Evolutionary conservation across 2,797 vertebrate species (phyloP), one percentile per base, ranked within the genome.

Genomic region (Varecia variegata): DNA sequence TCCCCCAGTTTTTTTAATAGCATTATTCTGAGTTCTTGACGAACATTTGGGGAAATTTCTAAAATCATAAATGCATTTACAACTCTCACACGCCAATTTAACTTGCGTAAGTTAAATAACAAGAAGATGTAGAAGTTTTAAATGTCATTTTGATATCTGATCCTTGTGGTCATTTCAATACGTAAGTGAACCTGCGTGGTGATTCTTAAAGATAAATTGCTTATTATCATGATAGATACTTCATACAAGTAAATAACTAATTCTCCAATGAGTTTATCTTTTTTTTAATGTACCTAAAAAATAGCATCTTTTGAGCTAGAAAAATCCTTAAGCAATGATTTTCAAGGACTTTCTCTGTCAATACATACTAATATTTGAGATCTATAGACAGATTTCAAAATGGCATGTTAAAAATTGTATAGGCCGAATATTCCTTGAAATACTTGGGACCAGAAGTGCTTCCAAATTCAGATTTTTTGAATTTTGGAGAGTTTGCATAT

Each of bases 41-140:
- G n/a, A 97, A 94, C 90, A 91, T 62, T 74, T 83, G 79, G 30
- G 62, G 96, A 35, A 76, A 67, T 83, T 81, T 97, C 88, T 74
- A 82, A 92, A 97, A 94, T 38, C 85, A 71, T 70, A 91, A 82
- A 81, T 83, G 11, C 56, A 88, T 94, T 97, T 86, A 76, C 4
- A 81, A 52, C 65, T 90, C 3, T 84, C 90, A 90, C 70, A 67
- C 8, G 71, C 7, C 54, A 74, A 81, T 73, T 94, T 93, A 94
- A 95, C 13, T 62, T n/a, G 1, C 7, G 32, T 7, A 43, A 60
- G 18, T 67, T 73, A 94, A 81, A 25, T 32, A 40, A 85, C 13
- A 90, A 79, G 52, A 68, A 7, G 12, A 84, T 73, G 30, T 4
- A 45, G 79, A 92, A 67, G 23, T 92, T 73, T 30, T 85, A 68